A percentile compares a stretch with the other conserved stretches of the same genome.
Conservation (phyloP, 2,113 vertebrate genomes). For the Camelus dromedarius region DNA sequence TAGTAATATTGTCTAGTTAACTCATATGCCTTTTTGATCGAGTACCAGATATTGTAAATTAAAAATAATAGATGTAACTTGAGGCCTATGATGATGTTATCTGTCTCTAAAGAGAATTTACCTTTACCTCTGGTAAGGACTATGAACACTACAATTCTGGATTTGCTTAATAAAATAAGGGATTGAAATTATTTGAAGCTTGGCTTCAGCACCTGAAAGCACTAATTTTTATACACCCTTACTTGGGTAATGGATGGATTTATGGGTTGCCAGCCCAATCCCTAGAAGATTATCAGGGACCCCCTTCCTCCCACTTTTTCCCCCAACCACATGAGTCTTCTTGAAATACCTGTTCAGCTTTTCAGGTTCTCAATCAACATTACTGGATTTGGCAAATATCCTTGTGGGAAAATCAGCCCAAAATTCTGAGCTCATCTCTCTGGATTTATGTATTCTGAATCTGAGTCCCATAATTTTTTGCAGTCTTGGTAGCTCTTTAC, state of each 20-base stretch:
- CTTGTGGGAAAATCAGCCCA: background rate
- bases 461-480: background rate
- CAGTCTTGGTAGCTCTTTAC: background rate
- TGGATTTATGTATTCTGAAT: background rate
- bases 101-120: background rate
- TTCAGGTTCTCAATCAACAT: background rate
- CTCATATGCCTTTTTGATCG: background rate
- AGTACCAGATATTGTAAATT: background rate
- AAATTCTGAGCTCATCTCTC: background rate
- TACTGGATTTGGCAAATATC: background rate
- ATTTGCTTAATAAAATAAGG: background rate
- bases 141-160: background rate
- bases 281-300: background rate
- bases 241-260: background rate
- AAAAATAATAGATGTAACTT: background rate
- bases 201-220: background rate
- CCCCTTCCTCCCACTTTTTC: background rate
- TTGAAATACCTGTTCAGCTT: slow-evolving; percentile 5
- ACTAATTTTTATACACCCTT: background rate
- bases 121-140: background rate
- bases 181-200: background rate
- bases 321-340: background rate
- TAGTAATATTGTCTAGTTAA: background rate
- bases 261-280: background rate
- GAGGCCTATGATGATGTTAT: background rate